These are phyloP conservation scores for Acinonyx jubatus DNA, from an alignment of 2,113 vertebrate species.

Conservation along the genomic window DNA sequence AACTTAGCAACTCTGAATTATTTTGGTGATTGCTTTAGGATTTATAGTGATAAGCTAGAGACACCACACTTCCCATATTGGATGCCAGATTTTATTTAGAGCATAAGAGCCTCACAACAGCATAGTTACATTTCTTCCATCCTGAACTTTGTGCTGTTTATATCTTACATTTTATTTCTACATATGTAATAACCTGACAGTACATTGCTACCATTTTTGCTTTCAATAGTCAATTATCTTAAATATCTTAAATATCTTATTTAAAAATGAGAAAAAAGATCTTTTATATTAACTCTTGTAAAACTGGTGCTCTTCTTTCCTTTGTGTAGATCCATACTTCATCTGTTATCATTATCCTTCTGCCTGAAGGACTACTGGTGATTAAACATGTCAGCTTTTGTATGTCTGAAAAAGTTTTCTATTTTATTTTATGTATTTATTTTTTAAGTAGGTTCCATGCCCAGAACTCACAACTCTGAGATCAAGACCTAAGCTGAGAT, in stretches of 20 bases:
- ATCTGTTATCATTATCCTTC: background rate
- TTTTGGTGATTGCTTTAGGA: background rate
- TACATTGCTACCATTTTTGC: background rate
- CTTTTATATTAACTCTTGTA: background rate
- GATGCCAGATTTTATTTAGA: background rate
- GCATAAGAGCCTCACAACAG: background rate
- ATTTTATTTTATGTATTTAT: background rate
- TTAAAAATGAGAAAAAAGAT: background rate
- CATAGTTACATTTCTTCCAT: background rate
- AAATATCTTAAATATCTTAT: background rate
- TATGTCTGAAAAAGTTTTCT: background rate
- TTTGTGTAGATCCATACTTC: background rate
- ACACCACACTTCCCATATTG: background rate
- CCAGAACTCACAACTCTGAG: no score
- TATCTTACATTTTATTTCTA: constrained; percentile 19
- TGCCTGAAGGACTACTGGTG: background rate
- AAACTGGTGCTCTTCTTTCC: background rate
- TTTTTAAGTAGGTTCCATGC: no score
- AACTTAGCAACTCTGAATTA: background rate
- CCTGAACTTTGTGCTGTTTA: background rate
- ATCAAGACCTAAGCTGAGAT: no score
- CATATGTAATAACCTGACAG: background rate
- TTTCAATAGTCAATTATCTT: background rate
- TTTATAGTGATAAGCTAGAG: background rate
- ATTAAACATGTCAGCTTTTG: background rate